A percentile compares a stretch with the other conserved stretches of the same genome.
phyloP scores from a whole-genome alignment of 1,140 invertebrate genomes.

The Tetramorium alpestre region DNA sequence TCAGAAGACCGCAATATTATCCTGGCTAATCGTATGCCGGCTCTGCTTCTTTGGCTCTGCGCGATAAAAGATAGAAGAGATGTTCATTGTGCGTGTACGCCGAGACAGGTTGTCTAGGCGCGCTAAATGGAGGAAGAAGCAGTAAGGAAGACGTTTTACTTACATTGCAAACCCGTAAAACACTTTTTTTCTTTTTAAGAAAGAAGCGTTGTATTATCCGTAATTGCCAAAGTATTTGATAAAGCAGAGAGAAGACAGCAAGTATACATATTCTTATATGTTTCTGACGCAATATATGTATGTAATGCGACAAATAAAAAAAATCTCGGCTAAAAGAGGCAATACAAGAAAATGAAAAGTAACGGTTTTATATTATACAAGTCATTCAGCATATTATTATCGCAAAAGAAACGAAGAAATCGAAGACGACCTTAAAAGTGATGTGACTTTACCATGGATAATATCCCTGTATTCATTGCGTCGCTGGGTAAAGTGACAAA shows the following conservation, averaged over 20 bases:
- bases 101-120: slow-evolving; percentile 40
- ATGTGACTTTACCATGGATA: background rate
- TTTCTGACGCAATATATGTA: background rate
- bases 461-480: slow-evolving; percentile 17
- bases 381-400: background rate
- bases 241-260: background rate
- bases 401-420: background rate
- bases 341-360: background rate
- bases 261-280: background rate
- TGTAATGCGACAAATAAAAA: background rate
- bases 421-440: background rate
- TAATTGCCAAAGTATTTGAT: background rate
- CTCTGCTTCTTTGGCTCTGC: slow-evolving; percentile 55
- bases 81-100: slow-evolving; percentile 36
- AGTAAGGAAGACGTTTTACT: slow-evolving; percentile 46
- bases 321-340: background rate
- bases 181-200: background rate
- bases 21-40: slow-evolving; percentile 77
- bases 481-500: slow-evolving; percentile 32
- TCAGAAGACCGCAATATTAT: slow-evolving; percentile 79
- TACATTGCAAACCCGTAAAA: slow-evolving; percentile 10
- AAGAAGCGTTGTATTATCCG: background rate
- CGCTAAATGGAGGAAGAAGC: slow-evolving; percentile 27
- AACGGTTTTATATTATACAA: background rate
- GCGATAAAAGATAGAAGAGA: slow-evolving; percentile 58